Evolutionary conservation across 2,888 invertebrate species (phyloP).

Genomic region (Eupelmus urozonus): DNA sequence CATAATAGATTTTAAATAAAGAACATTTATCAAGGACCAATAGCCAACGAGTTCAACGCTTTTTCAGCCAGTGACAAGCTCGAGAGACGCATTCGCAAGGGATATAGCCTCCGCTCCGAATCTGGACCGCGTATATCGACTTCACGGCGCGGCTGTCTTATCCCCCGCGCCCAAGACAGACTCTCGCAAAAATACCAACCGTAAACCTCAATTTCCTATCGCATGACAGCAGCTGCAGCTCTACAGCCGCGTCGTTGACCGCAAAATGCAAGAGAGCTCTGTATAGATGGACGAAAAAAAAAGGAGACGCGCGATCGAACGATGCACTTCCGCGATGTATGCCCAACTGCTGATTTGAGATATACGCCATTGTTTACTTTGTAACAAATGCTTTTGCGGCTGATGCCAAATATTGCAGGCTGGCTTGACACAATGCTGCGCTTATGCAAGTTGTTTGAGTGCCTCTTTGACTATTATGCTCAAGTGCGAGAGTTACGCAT

Average conservation of each 20-base stretch:
- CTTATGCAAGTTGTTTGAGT: no score
- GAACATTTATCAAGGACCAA: no score
- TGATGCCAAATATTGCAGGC: no score
- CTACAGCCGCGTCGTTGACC: not conserved
- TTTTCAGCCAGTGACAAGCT: not conserved
- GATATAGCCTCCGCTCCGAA: not conserved
- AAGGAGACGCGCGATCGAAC: not conserved
- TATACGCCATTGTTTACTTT: no score
- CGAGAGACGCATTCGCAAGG: not conserved
- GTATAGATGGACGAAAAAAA: not conserved
- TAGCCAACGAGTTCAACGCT: no score
- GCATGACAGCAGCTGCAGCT: slow-evolving; percentile 16
- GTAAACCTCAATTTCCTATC: slow-evolving; percentile 72
- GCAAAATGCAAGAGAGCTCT: not conserved
- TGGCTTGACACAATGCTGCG: no score
- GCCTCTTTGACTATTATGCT: no score
- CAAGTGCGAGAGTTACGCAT: no score
- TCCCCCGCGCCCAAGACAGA: not conserved
- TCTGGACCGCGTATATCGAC: not conserved
- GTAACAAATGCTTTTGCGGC: no score
- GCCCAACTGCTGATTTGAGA: no score
- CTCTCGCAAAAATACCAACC: slow-evolving; percentile 63
- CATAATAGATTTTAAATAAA: no score
- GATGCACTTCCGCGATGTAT: not conserved
- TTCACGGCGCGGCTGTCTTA: not conserved